A percentile compares a stretch with the other conserved stretches of the same genome.
Evolutionary conservation across 2,797 vertebrate genomes (phyloP).

Genomic region (Hippopotamyrus pictus): DNA sequence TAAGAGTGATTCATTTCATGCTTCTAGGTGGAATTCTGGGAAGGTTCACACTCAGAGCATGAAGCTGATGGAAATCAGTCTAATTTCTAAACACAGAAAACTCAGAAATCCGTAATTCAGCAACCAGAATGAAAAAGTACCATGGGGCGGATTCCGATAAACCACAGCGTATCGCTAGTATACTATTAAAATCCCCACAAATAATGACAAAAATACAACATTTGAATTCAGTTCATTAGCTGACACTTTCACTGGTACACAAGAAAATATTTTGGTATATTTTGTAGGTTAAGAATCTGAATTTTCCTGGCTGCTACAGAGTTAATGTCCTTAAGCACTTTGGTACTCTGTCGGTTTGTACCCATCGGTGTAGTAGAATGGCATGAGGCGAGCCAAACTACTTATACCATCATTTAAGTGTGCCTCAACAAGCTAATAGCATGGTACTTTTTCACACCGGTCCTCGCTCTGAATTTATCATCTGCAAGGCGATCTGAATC

Average conservation of each 20-base stretch:
- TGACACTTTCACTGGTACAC: not conserved
- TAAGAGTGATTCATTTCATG: conserved; percentile 8
- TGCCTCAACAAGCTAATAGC: not conserved
- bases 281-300: not conserved
- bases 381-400: not conserved
- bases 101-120: not conserved
- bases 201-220: not conserved
- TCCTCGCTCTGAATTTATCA: not conserved
- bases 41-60: not conserved
- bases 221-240: not conserved
- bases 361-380: not conserved
- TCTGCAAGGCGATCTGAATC: not conserved
- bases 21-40: conserved; percentile 9
- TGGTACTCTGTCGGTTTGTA: not conserved
- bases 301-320: not conserved
- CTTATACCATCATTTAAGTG: not conserved
- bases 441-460: not conserved
- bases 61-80: not conserved
- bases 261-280: not conserved
- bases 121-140: conserved; percentile 3
- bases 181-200: not conserved
- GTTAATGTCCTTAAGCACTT: not conserved
- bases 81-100: not conserved
- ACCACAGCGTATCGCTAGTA: not conserved
- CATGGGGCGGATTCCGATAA: not conserved